Evolutionary conservation across 1,140 invertebrate species (phyloP).

Genomic region (Drosophila bocqueti): DNA sequence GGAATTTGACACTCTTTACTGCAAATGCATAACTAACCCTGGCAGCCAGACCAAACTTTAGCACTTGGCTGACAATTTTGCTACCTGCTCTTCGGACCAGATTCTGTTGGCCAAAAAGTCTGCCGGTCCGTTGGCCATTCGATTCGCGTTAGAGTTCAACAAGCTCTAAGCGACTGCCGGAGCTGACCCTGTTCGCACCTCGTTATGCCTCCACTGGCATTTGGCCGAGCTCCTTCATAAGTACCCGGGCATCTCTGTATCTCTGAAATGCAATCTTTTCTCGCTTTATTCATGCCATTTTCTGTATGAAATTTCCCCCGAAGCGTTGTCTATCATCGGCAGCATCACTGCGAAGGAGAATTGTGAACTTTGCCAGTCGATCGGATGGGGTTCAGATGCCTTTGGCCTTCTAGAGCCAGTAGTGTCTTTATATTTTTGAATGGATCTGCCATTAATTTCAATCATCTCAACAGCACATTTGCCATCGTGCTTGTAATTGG

Average conservation of each 20-base stretch:
- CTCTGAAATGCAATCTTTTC: conserved; percentile 30
- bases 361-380: conserved; percentile 53
- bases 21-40: conserved; percentile 6
- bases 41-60: not conserved
- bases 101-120: conserved; percentile 30
- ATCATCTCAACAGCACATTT: conserved; percentile 46
- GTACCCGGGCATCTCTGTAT: conserved; percentile 12
- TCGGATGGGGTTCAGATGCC: conserved; percentile 27
- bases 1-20: conserved; percentile 19
- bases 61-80: conserved; percentile 40
- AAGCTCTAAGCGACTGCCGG: conserved; percentile 27
- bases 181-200: conserved; percentile 74
- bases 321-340: conserved; percentile 74
- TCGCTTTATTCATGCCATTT: conserved; percentile 60
- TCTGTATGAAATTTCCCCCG: conserved; percentile 65
- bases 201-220: conserved; percentile 58
- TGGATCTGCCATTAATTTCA: conserved; percentile 59
- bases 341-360: conserved; percentile 25
- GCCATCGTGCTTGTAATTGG: conserved; percentile 27
- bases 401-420: conserved; percentile 33
- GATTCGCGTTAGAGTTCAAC: conserved; percentile 22
- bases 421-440: conserved; percentile 35
- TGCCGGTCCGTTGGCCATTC: conserved; percentile 1
- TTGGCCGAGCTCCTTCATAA: conserved; percentile 36
- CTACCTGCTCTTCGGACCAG: conserved; percentile 25